Evolutionary conservation across 2,888 invertebrate genomes (phyloP), one percentile per base, ranked within the genome.

Genomic region (Drosophila limbata): DNA sequence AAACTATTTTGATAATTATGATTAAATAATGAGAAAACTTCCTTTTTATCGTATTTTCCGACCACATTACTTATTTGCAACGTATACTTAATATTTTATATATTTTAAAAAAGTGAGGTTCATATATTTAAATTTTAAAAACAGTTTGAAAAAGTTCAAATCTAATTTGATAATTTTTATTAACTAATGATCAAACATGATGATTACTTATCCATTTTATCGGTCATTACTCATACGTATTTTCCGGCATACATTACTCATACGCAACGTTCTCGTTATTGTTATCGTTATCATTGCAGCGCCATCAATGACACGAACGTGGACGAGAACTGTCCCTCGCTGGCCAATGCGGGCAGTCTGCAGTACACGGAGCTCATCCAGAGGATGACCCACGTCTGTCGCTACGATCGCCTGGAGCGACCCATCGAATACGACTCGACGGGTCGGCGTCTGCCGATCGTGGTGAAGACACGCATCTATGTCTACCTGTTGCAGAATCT

Each of bases 351-450:
- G 21, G 81, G 81, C 5, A 88, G 65, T 21, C 65, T 92, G 25
- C 92, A 92, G 56, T 90, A 91, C 57, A 90, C 92, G 5, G 91
- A 92, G 57, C 88, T 92, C 4, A 91, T 92, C 19, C 90, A 92
- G 21, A 76, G 91, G 44, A 76, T 92, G 70, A 92, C 92, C 25
- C 91, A 92, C 55, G 92, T 92, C 17, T 92, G 92, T 60, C 91
- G 92, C 53, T 92, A 92, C 45, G 92, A 92, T 85, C 91, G 92
- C 0, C 73, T 92, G 1, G 92, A 92, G 52, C 79, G 92, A 37
- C 92, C 91, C 35, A 89, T 92, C 57, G 81, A 70, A 33, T 88
- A 85, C 39, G 67, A 25, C 6, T 25, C 25, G 5, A 25, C 25
- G 25, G 25, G 25, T 25, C 25, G 25, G 6, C 25, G 88, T 2